Conservation (phyloP, 1,140 invertebrate species). For the Drosophila baimaii region DNA sequence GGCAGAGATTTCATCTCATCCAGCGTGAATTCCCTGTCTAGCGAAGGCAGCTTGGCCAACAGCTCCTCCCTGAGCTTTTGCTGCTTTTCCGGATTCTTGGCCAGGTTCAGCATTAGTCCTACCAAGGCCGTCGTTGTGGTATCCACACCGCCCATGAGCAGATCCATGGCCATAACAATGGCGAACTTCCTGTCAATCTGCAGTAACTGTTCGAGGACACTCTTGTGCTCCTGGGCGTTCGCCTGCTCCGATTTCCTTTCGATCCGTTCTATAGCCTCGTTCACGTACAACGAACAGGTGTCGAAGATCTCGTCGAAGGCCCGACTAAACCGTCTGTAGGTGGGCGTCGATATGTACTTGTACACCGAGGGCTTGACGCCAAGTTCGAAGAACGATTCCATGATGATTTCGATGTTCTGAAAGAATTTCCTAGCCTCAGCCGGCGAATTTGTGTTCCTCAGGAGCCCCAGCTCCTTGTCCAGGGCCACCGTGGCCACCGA, state of each 20-base stretch:
- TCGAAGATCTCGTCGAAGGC: constrained; percentile 66
- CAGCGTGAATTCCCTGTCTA: constrained; percentile 74
- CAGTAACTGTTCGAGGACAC: constrained; percentile 86
- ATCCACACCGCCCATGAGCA: constrained; percentile 90
- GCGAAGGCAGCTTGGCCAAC: constrained; percentile 51
- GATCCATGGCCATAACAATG: constrained; percentile 88
- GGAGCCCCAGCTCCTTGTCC: constrained; percentile 79
- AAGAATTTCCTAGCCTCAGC: constrained; percentile 28
- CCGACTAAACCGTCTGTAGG: constrained; percentile 86
- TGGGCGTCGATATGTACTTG: constrained; percentile 86
- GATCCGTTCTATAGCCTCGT: constrained; percentile 53
- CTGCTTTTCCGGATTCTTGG: constrained; percentile 85
- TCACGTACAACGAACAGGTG: constrained; percentile 46
- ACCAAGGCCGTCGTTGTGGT: constrained; percentile 83
- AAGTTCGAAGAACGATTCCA: constrained; percentile 76
- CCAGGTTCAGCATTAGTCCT: constrained; percentile 63
- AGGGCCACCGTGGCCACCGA: constrained; percentile 88
- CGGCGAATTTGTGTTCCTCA: background rate
- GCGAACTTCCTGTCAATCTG: constrained; percentile 86
- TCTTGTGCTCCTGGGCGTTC: constrained; percentile 29
- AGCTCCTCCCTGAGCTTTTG: constrained; percentile 85
- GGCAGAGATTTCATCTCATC: constrained; percentile 77
- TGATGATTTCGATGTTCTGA: constrained; percentile 22
- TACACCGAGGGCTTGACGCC: constrained; percentile 87
- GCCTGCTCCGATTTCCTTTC: constrained; percentile 2